phyloP scores from a whole-genome alignment of 2,888 invertebrate genomes.

The Diarsia brunnea region DNA sequence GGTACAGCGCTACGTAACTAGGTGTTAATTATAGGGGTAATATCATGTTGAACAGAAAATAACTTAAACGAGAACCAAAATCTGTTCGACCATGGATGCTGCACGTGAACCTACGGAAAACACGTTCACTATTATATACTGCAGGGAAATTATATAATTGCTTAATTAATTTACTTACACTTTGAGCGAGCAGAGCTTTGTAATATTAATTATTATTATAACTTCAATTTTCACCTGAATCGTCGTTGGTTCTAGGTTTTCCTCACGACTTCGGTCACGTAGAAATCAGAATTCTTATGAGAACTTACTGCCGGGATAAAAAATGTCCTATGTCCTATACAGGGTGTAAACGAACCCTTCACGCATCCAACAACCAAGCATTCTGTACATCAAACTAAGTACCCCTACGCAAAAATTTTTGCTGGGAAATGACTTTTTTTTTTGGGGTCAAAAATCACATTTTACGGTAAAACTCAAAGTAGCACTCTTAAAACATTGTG shows the following conservation, averaged over 20 bases:
- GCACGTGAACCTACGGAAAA: neutral
- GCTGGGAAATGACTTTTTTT: no score
- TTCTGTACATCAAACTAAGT: no score
- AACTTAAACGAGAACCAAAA: neutral
- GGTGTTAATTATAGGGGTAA: neutral
- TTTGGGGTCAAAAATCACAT: no score
- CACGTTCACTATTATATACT: neutral
- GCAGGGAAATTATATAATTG: constrained; percentile 18
- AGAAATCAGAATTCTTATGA: neutral
- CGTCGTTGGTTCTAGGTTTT: neutral
- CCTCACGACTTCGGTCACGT: neutral
- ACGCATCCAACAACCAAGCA: no score
- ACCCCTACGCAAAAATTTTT: no score
- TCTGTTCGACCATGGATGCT: neutral
- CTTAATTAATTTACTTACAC: constrained; percentile 26
- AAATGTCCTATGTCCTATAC: neutral
- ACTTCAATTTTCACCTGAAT: constrained; percentile 10
- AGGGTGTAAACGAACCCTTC: no score
- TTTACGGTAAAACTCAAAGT: no score
- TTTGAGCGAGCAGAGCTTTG: constrained; percentile 11
- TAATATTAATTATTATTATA: constrained; percentile 26
- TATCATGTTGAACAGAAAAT: neutral
- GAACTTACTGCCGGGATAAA: neutral
- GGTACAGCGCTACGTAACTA: neutral
- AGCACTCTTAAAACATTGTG: no score